A percentile compares a stretch with the other conserved stretches of the same genome.
phyloP scores from a whole-genome alignment of 2,113 vertebrate species.

The Sander lucioperca region DNA sequence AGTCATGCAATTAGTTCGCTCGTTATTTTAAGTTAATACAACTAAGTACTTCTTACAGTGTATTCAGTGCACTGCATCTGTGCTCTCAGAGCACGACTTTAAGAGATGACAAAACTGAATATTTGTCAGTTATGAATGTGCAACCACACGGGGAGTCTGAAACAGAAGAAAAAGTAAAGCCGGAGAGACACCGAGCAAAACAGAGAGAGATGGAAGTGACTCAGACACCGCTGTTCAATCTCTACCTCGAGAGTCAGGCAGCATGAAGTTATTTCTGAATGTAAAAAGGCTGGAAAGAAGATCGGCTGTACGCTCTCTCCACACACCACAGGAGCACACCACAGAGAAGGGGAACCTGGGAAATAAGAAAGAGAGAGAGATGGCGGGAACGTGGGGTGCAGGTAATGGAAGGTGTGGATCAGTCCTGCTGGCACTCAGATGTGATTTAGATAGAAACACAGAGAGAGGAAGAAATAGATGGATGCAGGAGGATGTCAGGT shows the following conservation, averaged over 20 bases:
- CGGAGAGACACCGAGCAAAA: neutral
- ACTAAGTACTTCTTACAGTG: too few relatives aligned
- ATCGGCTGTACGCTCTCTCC: neutral
- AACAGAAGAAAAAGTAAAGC: neutral
- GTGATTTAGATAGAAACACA: slow-evolving; percentile 28
- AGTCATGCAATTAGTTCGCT: too few relatives aligned
- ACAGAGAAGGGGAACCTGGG: slow-evolving; percentile 34
- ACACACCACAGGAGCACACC: neutral
- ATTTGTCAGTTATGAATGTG: neutral
- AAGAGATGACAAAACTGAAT: neutral
- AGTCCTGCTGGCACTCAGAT: slow-evolving; percentile 39
- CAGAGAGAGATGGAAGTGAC: slow-evolving; percentile 1
- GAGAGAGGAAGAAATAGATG: neutral
- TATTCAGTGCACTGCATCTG: neutral
- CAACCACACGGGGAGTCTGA: neutral
- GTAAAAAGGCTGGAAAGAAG: neutral
- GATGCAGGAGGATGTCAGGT: neutral
- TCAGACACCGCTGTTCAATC: neutral
- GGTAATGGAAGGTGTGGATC: neutral
- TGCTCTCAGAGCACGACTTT: neutral
- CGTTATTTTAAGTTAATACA: too few relatives aligned
- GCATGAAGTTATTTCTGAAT: slow-evolving; percentile 10
- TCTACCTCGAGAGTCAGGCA: neutral
- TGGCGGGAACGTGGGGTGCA: too few relatives aligned
- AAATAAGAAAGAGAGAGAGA: slow-evolving; percentile 41